Conservation (phyloP, 2,888 invertebrate species). For the Platycnemis pennipes region DNA sequence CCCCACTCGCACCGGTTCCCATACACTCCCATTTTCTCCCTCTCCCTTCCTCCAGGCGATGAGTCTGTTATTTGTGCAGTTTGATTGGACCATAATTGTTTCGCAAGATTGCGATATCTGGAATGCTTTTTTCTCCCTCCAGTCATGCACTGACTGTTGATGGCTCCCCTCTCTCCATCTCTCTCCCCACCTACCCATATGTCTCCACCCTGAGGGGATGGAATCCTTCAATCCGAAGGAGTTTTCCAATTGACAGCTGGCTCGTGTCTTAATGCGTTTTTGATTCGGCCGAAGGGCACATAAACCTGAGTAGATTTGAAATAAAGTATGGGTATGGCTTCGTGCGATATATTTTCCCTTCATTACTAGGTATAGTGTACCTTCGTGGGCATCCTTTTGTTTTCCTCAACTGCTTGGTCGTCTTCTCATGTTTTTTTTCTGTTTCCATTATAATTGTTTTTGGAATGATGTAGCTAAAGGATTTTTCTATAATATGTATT, state of each 20-base stretch:
- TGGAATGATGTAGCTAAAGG: too few species aligned
- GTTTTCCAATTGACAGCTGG: not conserved
- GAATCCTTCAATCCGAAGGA: not conserved
- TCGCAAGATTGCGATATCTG: slow-evolving; percentile 16
- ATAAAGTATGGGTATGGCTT: not conserved
- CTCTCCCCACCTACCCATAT: not conserved
- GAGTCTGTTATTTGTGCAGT: slow-evolving; percentile 34
- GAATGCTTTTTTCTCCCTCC: not conserved
- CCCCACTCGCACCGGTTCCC: not conserved
- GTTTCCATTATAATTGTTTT: not conserved
- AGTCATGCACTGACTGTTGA: slow-evolving; percentile 14
- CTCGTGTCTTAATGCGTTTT: slow-evolving; percentile 16
- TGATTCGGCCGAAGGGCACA: not conserved
- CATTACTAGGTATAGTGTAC: too few species aligned
- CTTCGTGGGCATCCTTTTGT: too few species aligned
- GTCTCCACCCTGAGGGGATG: not conserved
- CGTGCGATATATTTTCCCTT: not conserved
- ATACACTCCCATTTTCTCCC: not conserved
- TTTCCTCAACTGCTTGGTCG: too few species aligned
- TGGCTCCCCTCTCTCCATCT: not conserved
- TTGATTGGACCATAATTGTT: slow-evolving; percentile 36
- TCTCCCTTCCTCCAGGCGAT: not conserved
- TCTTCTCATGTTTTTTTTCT: not conserved
- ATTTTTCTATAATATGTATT: too few species aligned
- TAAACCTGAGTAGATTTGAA: not conserved